Evolutionary conservation across 2,113 vertebrate species (phyloP), one percentile per base, ranked within the genome.

Genomic region (Cromileptes altivelis): DNA sequence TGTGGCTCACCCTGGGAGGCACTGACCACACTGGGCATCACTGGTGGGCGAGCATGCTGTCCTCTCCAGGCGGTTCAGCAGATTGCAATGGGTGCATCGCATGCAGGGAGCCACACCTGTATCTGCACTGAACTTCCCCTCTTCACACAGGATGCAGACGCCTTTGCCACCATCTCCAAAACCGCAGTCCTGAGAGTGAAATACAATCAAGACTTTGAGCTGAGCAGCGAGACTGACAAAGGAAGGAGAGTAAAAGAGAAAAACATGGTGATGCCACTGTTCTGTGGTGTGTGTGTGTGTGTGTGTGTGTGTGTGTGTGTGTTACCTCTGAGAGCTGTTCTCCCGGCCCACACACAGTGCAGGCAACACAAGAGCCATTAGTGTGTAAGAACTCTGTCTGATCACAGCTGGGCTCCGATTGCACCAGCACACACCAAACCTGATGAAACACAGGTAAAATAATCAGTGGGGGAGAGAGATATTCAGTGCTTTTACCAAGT

Each of bases 301-400:
- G n/a, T n/a, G n/a, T n/a, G n/a, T n/a, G n/a, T n/a, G n/a, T n/a
- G n/a, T n/a, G n/a, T 3, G 0, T 30, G 56, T 60, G 45, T 0
- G 30, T 68, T 84, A 93, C 93, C 90, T 88, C 88, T 65, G 91
- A 89, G 40, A 93, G 90, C 81, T 93, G 89, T 18, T 93, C 74
- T 65, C 91, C 91, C 2, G 92, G 86, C 0, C 71, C 82, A 18
- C 92, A 94, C 5, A 74, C 78, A 75, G 84, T 82, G 21, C 94
- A 94, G 19, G 53, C 7, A 3, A 85, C 80, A 85, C 93, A 94
- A 0, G 83, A 77, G 45, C 90, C 91, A 33, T 93, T 88, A 69
- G 60, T 18, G 30, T 89, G 78, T 15, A 92, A 70, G 74, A 92
- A 95, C 87, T 93, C 61, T 12, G 79, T 84, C 60, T 89, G 86